These are phyloP conservation scores for Drosophila albomicans DNA, from an alignment of 1,140 invertebrate species.

Conservation along the genomic window DNA sequence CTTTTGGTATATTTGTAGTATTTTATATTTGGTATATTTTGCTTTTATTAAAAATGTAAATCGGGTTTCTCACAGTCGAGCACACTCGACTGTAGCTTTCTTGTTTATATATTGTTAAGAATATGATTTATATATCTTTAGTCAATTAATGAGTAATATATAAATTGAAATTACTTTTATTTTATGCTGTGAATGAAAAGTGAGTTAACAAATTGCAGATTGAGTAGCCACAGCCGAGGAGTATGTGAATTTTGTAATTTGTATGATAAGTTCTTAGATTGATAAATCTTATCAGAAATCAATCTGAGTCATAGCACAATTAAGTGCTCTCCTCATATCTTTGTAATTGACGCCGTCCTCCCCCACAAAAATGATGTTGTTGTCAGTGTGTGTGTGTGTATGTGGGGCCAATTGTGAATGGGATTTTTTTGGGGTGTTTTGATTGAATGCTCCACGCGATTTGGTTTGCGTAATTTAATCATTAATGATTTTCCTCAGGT, in stretches of 20 bases:
- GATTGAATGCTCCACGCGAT: background rate
- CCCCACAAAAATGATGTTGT: too few species aligned
- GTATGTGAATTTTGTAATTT: constrained; percentile 5
- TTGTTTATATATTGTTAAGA: too few species aligned
- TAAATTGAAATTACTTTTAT: too few species aligned
- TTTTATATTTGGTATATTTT: too few species aligned
- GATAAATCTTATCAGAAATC: constrained; percentile 19
- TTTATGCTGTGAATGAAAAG: background rate
- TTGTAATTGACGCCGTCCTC: background rate
- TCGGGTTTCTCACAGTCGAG: too few species aligned
- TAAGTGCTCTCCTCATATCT: constrained; percentile 5
- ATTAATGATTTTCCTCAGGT: background rate
- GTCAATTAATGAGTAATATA: too few species aligned
- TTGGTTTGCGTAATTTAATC: background rate
- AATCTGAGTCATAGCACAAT: constrained; percentile 34
- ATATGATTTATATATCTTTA: too few species aligned
- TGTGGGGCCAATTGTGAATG: background rate
- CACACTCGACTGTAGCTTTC: too few species aligned
- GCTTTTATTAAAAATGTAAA: too few species aligned
- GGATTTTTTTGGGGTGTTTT: background rate
- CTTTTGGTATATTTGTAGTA: too few species aligned
- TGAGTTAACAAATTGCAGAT: background rate
- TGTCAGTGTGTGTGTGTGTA: too few species aligned
- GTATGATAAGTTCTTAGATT: constrained; percentile 15
- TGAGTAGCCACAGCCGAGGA: background rate